Conservation (phyloP, 2,888 invertebrate species). For the Malthinus seriepunctatus region DNA sequence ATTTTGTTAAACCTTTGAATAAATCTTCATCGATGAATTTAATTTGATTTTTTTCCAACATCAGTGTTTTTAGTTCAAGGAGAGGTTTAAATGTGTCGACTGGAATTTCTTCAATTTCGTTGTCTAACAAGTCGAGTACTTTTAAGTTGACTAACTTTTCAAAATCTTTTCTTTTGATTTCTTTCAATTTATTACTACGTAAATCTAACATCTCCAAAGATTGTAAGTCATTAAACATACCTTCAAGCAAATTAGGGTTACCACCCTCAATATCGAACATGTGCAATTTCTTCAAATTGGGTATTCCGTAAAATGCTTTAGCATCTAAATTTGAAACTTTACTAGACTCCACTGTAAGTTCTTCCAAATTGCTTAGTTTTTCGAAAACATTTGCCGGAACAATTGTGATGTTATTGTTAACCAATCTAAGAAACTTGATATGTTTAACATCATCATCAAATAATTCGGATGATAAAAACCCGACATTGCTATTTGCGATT, state of each 20-base stretch:
- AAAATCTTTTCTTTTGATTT: neutral
- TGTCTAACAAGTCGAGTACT: neutral
- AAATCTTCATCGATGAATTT: neutral
- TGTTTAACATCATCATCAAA: neutral
- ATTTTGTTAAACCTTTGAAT: neutral
- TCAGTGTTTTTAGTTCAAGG: neutral
- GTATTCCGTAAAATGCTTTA: neutral
- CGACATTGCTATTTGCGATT: neutral
- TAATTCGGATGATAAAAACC: neutral
- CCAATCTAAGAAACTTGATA: neutral
- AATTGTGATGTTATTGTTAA: neutral
- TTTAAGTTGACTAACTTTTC: neutral
- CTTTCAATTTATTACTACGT: neutral
- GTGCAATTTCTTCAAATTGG: neutral
- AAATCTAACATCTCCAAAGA: neutral
- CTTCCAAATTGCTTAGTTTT: neutral
- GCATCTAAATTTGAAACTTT: neutral
- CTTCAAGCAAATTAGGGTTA: neutral
- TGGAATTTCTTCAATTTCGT: slow-evolving; percentile 3
- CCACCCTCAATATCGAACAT: neutral
- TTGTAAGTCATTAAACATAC: neutral
- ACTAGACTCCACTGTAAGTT: neutral
- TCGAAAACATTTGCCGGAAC: neutral
- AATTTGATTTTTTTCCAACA: neutral
- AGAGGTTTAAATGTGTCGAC: neutral